A percentile compares a stretch with the other conserved stretches of the same genome.
Evolutionary conservation across 2,113 vertebrate genomes (phyloP).

Genomic region (Oreochromis niloticus): DNA sequence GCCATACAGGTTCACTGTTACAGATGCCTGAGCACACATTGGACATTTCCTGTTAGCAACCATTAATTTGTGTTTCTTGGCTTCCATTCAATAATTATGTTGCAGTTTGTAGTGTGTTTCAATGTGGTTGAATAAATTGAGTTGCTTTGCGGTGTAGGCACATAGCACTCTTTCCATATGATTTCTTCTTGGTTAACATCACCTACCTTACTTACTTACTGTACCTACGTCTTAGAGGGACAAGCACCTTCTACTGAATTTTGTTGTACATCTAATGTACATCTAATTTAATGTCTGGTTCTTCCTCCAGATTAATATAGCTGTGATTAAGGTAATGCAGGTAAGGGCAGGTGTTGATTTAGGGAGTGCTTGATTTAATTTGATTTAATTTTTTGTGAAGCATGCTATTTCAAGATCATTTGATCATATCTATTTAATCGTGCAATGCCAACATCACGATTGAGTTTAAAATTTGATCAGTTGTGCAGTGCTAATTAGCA

Average conservation of each 20-base stretch:
- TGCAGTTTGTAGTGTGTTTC: not conserved
- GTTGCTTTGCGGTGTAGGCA: not conserved
- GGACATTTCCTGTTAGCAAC: not conserved
- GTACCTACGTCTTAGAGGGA: not conserved
- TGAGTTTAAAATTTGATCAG: not conserved
- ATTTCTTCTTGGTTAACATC: not conserved
- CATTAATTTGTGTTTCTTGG: not conserved
- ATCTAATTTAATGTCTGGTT: not conserved
- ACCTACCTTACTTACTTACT: not conserved
- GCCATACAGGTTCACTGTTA: not conserved
- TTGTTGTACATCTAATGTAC: not conserved
- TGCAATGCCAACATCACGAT: not conserved
- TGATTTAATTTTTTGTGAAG: fast-evolving
- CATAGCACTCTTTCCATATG: not conserved
- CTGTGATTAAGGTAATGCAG: not conserved
- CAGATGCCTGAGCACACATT: not conserved
- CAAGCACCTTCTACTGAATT: not conserved
- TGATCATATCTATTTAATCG: not conserved
- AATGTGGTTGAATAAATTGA: not conserved
- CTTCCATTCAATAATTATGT: not conserved
- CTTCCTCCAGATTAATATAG: not conserved
- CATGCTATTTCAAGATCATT: not conserved
- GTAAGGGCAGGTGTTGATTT: not conserved
- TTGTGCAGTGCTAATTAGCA: not conserved
- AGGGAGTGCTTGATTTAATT: not conserved